Evolutionary conservation across 2,888 invertebrate species (phyloP).

Genomic region (Andrena haemorrhoa): DNA sequence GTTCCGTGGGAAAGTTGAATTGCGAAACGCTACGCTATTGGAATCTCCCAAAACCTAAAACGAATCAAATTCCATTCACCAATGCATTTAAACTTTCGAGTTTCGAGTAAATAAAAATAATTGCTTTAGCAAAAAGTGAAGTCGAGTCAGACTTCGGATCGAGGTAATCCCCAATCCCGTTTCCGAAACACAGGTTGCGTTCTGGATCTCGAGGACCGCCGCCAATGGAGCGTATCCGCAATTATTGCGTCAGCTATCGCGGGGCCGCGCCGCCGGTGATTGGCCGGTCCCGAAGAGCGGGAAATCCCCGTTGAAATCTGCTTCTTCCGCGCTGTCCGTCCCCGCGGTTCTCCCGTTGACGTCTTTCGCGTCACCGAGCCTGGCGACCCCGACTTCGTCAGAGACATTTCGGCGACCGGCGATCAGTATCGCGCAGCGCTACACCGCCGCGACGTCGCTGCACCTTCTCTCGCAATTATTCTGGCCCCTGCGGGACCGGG

Average conservation of each 20-base stretch:
- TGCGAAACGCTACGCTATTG: too few relatives aligned
- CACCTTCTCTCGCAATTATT: too few relatives aligned
- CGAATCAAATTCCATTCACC: too few relatives aligned
- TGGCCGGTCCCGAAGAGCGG: constrained; percentile 76
- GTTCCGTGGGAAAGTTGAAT: too few relatives aligned
- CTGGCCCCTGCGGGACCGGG: not conserved
- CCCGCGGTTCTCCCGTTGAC: constrained; percentile 44
- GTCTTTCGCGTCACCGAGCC: constrained; percentile 46
- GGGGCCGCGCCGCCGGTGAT: constrained; percentile 61
- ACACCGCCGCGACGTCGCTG: constrained; percentile 28
- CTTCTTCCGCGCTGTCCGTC: constrained; percentile 62
- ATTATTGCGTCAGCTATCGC: constrained; percentile 70
- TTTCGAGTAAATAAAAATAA: too few relatives aligned
- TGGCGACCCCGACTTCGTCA: constrained; percentile 43
- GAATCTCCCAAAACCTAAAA: too few relatives aligned
- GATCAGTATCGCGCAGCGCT: constrained; percentile 58
- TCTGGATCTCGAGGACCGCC: constrained; percentile 44
- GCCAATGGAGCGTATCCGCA: constrained; percentile 64
- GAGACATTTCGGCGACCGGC: constrained; percentile 61
- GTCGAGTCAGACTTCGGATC: not conserved
- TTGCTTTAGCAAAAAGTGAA: too few relatives aligned
- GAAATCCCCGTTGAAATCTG: constrained; percentile 80
- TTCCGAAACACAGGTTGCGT: not conserved
- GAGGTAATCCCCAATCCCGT: not conserved
- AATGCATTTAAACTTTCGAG: too few relatives aligned